phyloP scores from a whole-genome alignment of 2,888 invertebrate genomes.

The Tiliacea citrago region DNA sequence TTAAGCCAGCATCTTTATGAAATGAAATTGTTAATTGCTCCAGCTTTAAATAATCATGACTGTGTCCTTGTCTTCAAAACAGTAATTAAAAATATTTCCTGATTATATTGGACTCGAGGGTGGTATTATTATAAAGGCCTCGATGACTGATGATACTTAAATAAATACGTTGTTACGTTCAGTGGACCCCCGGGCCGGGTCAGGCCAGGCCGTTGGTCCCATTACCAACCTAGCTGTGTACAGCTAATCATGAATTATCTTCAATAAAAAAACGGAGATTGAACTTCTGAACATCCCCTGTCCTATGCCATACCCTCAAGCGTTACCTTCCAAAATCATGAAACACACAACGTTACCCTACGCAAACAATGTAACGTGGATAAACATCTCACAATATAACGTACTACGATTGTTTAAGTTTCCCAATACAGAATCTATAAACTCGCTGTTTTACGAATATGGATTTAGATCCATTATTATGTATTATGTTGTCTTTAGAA shows the following conservation, averaged over 20 bases:
- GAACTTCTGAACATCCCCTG: neutral
- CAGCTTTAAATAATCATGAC: neutral
- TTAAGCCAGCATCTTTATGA: neutral
- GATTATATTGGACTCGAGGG: neutral
- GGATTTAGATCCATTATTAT: neutral
- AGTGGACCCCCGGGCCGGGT: no score
- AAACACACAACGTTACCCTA: slow-evolving; percentile 1
- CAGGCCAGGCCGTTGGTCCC: no score
- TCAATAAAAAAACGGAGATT: neutral
- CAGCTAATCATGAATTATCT: no score
- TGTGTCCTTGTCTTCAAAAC: neutral
- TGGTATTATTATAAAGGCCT: neutral
- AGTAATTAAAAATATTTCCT: neutral
- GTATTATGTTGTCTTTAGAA: neutral
- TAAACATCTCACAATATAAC: slow-evolving; percentile 9
- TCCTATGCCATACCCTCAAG: neutral
- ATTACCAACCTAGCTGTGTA: no score
- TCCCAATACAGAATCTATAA: slow-evolving; percentile 9
- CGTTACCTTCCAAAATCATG: slow-evolving; percentile 14
- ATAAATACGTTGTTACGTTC: neutral
- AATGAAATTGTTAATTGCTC: neutral
- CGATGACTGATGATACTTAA: neutral
- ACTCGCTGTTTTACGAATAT: slow-evolving; percentile 5
- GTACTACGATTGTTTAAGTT: neutral
- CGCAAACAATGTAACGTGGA: slow-evolving; percentile 15